Percentiles rank a stretch among this genome's conserved stretches.
phyloP scores from a whole-genome alignment of 2,113 vertebrate genomes.

The Ornithorhynchus anatinus region DNA sequence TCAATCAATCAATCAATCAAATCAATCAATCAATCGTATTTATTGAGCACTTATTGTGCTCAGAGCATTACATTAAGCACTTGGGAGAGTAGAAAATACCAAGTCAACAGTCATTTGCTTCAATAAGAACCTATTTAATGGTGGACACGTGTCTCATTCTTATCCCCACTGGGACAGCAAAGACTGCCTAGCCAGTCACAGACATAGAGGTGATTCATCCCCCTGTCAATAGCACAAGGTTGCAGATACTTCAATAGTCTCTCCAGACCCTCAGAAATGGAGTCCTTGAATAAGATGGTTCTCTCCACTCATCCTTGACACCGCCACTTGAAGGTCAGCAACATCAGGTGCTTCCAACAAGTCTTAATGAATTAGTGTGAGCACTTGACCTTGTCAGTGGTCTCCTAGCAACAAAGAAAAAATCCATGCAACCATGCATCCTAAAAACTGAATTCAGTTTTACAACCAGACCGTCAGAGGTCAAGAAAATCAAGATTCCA shows the following conservation, averaged over 20 bases:
- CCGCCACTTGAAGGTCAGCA: not conserved
- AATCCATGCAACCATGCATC: not conserved
- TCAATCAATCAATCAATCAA: no score
- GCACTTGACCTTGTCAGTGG: conserved; percentile 19
- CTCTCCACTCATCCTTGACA: not conserved
- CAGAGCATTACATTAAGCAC: no score
- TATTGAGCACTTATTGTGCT: no score
- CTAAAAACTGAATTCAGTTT: not conserved
- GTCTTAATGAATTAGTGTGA: conserved; percentile 41
- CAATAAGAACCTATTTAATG: not conserved
- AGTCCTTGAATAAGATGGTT: not conserved
- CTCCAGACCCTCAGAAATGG: not conserved
- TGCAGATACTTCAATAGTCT: not conserved
- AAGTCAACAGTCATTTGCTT: not conserved
- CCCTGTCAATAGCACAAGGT: not conserved
- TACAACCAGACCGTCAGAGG: not conserved
- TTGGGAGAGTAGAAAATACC: no score
- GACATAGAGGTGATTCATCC: not conserved
- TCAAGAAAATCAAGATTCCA: not conserved
- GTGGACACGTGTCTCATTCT: not conserved
- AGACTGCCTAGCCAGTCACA: not conserved
- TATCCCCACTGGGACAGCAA: not conserved
- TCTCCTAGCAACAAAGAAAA: conserved; percentile 33
- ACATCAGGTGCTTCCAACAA: conserved; percentile 25
- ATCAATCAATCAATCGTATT: no score